Percentiles rank a stretch among this genome's conserved stretches.
Evolutionary conservation across 2,797 vertebrate species (phyloP).

Genomic region (Syndactyla subalaris): DNA sequence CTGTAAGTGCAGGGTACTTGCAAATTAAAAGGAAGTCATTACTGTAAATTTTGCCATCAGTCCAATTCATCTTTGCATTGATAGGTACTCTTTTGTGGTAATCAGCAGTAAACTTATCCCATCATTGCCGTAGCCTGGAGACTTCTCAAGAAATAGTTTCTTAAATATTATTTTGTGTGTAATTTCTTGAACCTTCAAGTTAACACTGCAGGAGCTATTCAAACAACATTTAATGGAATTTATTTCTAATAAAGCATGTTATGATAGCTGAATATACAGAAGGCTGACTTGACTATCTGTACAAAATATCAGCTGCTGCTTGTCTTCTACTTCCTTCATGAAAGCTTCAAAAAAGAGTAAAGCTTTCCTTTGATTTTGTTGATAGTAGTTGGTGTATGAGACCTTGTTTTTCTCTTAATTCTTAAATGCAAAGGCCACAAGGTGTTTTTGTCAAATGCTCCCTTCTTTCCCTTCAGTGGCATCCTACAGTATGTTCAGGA

Average conservation of each 20-base stretch:
- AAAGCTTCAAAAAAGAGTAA: not conserved
- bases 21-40: not conserved
- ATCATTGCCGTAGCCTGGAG: not conserved
- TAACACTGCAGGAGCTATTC: not conserved
- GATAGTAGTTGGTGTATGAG: not conserved
- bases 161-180: not conserved
- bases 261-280: not conserved
- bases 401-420: not conserved
- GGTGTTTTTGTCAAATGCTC: not conserved
- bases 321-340: not conserved
- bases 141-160: not conserved
- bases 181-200: slow-evolving; percentile 3
- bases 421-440: not conserved
- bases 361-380: not conserved
- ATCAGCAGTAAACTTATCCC: not conserved
- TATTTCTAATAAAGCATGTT: not conserved
- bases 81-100: not conserved
- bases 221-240: not conserved
- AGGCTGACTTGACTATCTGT: not conserved
- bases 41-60: not conserved
- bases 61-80: not conserved
- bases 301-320: not conserved
- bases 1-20: not conserved
- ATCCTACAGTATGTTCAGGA: not conserved
- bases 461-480: not conserved